These are phyloP conservation scores for Scomberomorus guttatus DNA, from an alignment of 2,797 vertebrate species.

Conservation along the genomic window DNA sequence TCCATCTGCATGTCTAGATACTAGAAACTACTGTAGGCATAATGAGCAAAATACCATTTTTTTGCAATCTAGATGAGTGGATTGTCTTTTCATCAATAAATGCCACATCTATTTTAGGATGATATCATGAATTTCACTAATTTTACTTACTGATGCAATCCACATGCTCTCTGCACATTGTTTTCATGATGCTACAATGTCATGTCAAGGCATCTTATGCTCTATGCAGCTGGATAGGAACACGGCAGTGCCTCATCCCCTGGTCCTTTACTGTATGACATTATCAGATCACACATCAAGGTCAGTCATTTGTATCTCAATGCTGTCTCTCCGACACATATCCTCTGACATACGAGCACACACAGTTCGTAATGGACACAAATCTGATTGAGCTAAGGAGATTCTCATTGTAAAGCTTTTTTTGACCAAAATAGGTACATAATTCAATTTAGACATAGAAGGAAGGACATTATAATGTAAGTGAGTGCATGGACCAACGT, in stretches of 20 bases:
- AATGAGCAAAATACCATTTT: background rate
- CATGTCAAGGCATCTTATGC: background rate
- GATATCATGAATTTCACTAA: background rate
- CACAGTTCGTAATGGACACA: slow-evolving; percentile 28
- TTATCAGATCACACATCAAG: slow-evolving; percentile 48
- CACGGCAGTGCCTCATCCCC: background rate
- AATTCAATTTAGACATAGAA: slow-evolving; percentile 22
- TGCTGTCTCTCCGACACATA: background rate
- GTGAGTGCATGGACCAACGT: background rate
- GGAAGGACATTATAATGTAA: background rate
- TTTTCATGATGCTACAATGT: slow-evolving; percentile 16
- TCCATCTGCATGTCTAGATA: too few relatives aligned
- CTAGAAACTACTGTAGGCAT: too few relatives aligned
- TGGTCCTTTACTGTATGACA: slow-evolving; percentile 24
- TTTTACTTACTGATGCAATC: background rate
- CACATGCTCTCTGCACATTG: background rate
- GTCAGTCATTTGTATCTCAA: slow-evolving; percentile 21
- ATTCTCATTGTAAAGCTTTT: background rate
- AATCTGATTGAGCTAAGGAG: slow-evolving; percentile 9
- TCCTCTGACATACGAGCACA: slow-evolving; percentile 28
- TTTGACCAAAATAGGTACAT: slow-evolving; percentile 28
- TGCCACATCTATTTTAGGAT: background rate
- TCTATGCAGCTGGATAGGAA: background rate
- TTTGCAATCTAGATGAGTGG: background rate
- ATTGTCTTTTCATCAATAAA: background rate